Percentiles rank a stretch among this genome's conserved stretches.
phyloP scores from a whole-genome alignment of 30 jellyfish, hydroid and myxozoan genomes.

The Chironex yamaguchii region DNA sequence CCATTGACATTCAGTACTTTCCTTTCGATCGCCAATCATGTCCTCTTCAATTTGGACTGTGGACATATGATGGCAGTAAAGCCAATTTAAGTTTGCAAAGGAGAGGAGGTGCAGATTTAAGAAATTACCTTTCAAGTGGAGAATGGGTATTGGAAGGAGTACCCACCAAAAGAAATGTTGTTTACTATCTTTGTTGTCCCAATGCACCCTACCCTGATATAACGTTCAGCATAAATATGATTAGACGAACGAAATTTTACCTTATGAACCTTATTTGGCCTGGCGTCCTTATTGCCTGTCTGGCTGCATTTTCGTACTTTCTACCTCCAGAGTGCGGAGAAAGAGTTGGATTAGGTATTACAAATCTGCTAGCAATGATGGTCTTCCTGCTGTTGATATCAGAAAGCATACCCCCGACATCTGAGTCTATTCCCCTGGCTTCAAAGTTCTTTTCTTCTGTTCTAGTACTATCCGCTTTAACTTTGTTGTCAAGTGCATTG shows the following conservation, averaged over 20 bases:
- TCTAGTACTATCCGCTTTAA: slow-evolving; percentile 71
- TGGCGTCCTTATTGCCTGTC: slow-evolving; percentile 68
- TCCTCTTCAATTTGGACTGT: slow-evolving; percentile 58
- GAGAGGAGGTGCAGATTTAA: slow-evolving; percentile 10
- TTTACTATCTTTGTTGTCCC: slow-evolving; percentile 58
- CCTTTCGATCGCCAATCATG: slow-evolving; percentile 73
- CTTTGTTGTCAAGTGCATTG: slow-evolving; percentile 58
- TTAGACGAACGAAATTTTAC: slow-evolving; percentile 73
- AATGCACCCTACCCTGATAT: slow-evolving; percentile 73
- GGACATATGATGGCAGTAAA: slow-evolving; percentile 30
- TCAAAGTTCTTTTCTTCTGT: slow-evolving; percentile 62
- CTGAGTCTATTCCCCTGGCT: slow-evolving; percentile 77
- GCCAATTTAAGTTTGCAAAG: slow-evolving; percentile 6
- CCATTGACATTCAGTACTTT: slow-evolving; percentile 29
- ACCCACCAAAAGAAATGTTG: slow-evolving; percentile 39
- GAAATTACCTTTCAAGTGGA: slow-evolving; percentile 26
- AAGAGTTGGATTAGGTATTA: slow-evolving; percentile 75
- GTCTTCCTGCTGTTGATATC: slow-evolving; percentile 69
- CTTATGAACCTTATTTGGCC: slow-evolving; percentile 86
- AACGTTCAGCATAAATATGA: slow-evolving; percentile 46
- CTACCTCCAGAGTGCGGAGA: slow-evolving; percentile 91
- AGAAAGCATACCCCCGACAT: slow-evolving; percentile 80
- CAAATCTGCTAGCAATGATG: slow-evolving; percentile 74
- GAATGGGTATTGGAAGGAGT: slow-evolving; percentile 74
- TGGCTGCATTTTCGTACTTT: slow-evolving; percentile 74